Evolutionary conservation across 2,888 invertebrate species (phyloP).

Genomic region (Acronicta aceris): DNA sequence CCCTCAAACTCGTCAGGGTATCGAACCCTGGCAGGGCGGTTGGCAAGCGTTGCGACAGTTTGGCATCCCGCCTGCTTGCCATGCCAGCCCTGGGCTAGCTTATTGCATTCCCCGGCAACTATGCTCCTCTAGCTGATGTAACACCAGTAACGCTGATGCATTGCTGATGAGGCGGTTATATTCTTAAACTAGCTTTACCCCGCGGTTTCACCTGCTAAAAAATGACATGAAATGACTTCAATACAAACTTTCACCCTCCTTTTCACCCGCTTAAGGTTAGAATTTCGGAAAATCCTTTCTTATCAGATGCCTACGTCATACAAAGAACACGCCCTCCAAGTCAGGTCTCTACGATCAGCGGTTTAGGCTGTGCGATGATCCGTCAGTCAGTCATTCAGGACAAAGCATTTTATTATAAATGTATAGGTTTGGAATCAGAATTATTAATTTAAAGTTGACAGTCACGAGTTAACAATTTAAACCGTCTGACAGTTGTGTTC

Average conservation of each 20-base stretch:
- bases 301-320: no score
- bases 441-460: constrained; percentile 7
- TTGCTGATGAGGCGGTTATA: constrained; percentile 18
- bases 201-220: no score
- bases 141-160: constrained; percentile 18
- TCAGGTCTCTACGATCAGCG: no score
- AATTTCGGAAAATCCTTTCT: no score
- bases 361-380: no score
- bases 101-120: constrained; percentile 51
- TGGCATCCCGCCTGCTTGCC: constrained; percentile 57
- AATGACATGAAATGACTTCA: no score
- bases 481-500: constrained; percentile 16
- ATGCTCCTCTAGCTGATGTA: constrained; percentile 26
- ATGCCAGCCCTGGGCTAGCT: constrained; percentile 53
- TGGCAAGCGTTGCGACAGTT: constrained; percentile 51
- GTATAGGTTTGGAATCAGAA: neutral
- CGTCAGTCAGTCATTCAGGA: no score
- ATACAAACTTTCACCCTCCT: no score
- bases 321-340: no score
- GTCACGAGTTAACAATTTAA: constrained; percentile 25
- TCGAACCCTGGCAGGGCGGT: constrained; percentile 45
- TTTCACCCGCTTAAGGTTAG: no score
- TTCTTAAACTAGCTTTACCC: no score
- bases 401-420: no score
- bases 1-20: constrained; percentile 40